phyloP scores from a whole-genome alignment of 2,113 vertebrate species.

The Nothocercus nigrocapillus region DNA sequence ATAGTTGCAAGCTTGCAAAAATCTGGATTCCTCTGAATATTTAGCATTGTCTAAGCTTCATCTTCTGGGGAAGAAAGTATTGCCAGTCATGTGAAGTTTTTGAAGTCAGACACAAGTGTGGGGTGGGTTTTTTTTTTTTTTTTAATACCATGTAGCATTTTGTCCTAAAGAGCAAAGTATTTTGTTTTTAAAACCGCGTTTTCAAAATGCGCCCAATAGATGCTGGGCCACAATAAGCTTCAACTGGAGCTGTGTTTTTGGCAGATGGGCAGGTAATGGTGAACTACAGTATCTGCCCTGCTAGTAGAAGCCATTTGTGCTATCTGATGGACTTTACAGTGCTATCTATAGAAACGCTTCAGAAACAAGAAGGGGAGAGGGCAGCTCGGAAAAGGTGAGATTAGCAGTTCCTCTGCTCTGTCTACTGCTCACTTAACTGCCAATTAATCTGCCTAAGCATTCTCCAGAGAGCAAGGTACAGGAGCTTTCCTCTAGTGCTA shows the following conservation, averaged over 20 bases:
- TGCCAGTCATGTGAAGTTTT: background rate
- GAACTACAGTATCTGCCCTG: background rate
- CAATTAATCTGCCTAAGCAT: background rate
- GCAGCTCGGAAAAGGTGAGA: background rate
- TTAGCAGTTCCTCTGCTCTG: background rate
- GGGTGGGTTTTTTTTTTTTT: too few relatives aligned
- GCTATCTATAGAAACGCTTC: background rate
- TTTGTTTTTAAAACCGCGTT: background rate
- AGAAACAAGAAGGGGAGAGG: background rate
- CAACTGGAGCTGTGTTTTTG: background rate
- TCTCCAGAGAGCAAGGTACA: background rate
- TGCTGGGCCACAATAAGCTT: background rate
- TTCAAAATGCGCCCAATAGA: background rate
- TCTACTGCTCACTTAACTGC: background rate
- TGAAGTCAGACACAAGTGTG: background rate
- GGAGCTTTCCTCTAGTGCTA: background rate
- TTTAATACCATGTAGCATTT: background rate
- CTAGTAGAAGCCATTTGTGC: background rate
- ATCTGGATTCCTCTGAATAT: background rate
- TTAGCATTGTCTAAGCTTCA: background rate
- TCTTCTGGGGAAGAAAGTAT: background rate
- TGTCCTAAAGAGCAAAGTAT: background rate
- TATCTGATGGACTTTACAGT: background rate
- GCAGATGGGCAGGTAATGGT: background rate
- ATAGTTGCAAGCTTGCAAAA: background rate